These are phyloP conservation scores for Mythimna loreyi DNA, from an alignment of 2,888 invertebrate species.

Conservation along the genomic window DNA sequence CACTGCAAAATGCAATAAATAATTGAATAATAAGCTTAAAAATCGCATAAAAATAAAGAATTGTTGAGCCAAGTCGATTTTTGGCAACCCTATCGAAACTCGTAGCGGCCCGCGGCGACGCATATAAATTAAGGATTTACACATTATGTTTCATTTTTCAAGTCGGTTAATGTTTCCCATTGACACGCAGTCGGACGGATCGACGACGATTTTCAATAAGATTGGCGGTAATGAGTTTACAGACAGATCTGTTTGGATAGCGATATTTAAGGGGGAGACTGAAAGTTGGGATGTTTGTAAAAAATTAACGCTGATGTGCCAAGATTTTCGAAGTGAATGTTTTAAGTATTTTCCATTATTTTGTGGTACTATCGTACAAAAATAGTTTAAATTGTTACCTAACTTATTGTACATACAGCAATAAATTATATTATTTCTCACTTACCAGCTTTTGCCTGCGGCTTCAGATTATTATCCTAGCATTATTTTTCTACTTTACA, in stretches of 20 bases:
- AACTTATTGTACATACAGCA: no score
- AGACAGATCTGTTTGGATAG: slow-evolving; percentile 34
- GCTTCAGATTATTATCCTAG: no score
- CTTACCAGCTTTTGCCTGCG: no score
- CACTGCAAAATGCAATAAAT: no score
- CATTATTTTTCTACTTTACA: no score
- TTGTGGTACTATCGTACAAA: no score
- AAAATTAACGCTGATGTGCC: not conserved
- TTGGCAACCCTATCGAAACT: slow-evolving; percentile 73
- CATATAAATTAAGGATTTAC: slow-evolving; percentile 91
- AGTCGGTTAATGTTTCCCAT: slow-evolving; percentile 72
- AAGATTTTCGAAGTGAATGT: not conserved
- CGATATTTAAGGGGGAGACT: slow-evolving; percentile 23
- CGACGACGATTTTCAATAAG: slow-evolving; percentile 47
- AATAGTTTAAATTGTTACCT: no score
- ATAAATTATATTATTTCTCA: no score
- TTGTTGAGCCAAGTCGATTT: not conserved
- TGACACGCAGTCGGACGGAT: slow-evolving; percentile 51
- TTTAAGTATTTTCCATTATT: no score
- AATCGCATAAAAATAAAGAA: not conserved
- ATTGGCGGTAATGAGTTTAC: slow-evolving; percentile 45
- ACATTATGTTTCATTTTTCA: slow-evolving; percentile 90
- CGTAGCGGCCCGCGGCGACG: slow-evolving; percentile 80
- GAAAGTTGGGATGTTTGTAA: not conserved
- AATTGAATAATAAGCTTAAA: no score